Conservation (phyloP, 2,888 invertebrate species). For the Unio delphinus region DNA sequence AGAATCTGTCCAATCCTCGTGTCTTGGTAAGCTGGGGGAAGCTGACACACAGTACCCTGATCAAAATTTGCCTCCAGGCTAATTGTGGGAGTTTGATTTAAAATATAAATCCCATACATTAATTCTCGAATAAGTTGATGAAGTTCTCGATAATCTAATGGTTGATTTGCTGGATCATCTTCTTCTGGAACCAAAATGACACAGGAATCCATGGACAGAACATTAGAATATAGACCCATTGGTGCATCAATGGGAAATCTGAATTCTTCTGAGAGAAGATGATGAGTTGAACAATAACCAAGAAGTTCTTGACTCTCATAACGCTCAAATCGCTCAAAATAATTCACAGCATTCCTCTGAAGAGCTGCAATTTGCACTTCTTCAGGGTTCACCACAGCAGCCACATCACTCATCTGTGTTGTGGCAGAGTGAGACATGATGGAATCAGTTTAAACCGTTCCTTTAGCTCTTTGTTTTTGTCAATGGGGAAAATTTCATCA, state of each 20-base stretch:
- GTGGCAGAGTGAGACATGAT: too few species aligned
- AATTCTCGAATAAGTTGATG: slow-evolving; percentile 70
- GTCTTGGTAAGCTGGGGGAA: slow-evolving; percentile 69
- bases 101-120: slow-evolving; percentile 67
- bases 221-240: slow-evolving; percentile 61
- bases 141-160: slow-evolving; percentile 66
- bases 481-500: too few species aligned
- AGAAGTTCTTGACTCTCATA: slow-evolving; percentile 69
- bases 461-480: too few species aligned
- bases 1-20: slow-evolving; percentile 69
- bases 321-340: slow-evolving; percentile 67
- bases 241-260: slow-evolving; percentile 68
- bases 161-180: slow-evolving; percentile 25
- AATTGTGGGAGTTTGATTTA: slow-evolving; percentile 69
- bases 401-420: too few species aligned
- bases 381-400: too few species aligned
- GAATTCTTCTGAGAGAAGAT: slow-evolving; percentile 69
- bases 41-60: slow-evolving; percentile 66
- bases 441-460: too few species aligned
- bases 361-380: too few species aligned
- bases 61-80: slow-evolving; percentile 70
- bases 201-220: slow-evolving; percentile 52
- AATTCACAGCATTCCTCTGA: slow-evolving; percentile 43
- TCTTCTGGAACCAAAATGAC: slow-evolving; percentile 58
- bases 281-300: slow-evolving; percentile 60